Evolutionary conservation across 2,797 vertebrate species (phyloP).

Genomic region (Siniperca obscura): DNA sequence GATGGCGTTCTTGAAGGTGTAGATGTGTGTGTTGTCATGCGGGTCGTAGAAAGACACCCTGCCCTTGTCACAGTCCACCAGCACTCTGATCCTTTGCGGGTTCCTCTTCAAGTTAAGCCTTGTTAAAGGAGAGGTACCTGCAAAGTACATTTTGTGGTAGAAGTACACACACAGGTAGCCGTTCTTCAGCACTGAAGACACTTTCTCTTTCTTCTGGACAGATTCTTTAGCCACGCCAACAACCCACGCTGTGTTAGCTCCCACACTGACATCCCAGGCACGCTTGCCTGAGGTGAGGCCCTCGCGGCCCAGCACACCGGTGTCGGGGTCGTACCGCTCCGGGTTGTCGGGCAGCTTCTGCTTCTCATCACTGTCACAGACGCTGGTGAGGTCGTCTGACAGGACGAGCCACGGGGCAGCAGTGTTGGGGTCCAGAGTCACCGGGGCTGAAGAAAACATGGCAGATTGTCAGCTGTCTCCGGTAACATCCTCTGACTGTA

Average conservation of each 20-base stretch:
- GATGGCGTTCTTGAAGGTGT: slow-evolving; percentile 80
- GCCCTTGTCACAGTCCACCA: slow-evolving; percentile 79
- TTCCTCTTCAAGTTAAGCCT: slow-evolving; percentile 72
- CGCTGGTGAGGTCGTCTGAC: slow-evolving; percentile 79
- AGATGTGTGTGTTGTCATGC: slow-evolving; percentile 67
- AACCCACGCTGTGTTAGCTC: slow-evolving; percentile 80
- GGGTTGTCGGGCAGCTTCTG: slow-evolving; percentile 80
- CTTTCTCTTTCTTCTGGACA: slow-evolving; percentile 77
- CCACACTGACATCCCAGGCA: slow-evolving; percentile 81
- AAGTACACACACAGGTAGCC: slow-evolving; percentile 83
- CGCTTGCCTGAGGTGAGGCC: slow-evolving; percentile 72
- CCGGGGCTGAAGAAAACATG: slow-evolving; percentile 71
- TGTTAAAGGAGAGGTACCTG: slow-evolving; percentile 79
- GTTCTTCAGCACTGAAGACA: slow-evolving; percentile 76
- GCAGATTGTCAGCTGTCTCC: slow-evolving; percentile 40
- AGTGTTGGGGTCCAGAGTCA: slow-evolving; percentile 83
- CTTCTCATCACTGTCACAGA: slow-evolving; percentile 75
- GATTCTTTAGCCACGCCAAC: slow-evolving; percentile 81
- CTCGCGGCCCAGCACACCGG: slow-evolving; percentile 72
- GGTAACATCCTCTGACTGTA: background rate
- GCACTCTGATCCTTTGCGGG: slow-evolving; percentile 73
- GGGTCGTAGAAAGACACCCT: slow-evolving; percentile 74
- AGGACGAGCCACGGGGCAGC: slow-evolving; percentile 83
- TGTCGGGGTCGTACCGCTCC: slow-evolving; percentile 80
- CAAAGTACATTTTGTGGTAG: slow-evolving; percentile 84